Base-by-base conservation (phyloP, 2,797 vertebrate species). In the Ceryle rudis region DNA sequence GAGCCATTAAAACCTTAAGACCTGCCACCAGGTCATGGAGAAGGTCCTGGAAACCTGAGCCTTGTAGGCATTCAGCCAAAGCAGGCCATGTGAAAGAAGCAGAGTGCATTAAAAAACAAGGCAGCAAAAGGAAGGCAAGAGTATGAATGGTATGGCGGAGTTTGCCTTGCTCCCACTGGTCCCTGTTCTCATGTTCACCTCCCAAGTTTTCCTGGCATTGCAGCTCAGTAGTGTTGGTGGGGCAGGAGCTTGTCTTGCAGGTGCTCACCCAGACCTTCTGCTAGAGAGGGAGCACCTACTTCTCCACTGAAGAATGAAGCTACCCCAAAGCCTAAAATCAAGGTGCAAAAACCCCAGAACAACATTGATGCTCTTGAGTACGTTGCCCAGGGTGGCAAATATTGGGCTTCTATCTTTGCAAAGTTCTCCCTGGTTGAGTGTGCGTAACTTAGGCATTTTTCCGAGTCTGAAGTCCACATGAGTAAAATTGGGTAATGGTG, bases 31-130 rank as follows among this genome's bases (percentile, higher is more conserved):
- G 69, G 90, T 88, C 77, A 26, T 20, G 55, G 86, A 4, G 44
- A 35, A 52, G 67, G 89, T 47, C 49, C 46, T 89, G 91, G 90
- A 94, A 93, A 92, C 11, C 29, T 93, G 91, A 94, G 66, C 85
- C 65, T 52, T 57, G 79, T 15, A 44, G 91, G 81, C 77, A 4
- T 46, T 81, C 49, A 70, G 87, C 73, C 75, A 84, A 19, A 47
- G 57, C 41, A 46, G 42, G 28, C 9, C 44, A 3, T 2, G n/a
- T 77, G 93, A 3, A 87, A 62, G 88, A 29, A 37, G 71, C 52
- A 44, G 69, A 51, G 49, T 8, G 2, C 16, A 1, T 80, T 31
- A 21, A 51, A 55, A 86, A 94, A 42, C 23, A 52, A 61, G 81
- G 67, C 74, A 89, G 74, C 26, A 42, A 22, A 57, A 92, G 73